Percentiles rank a stretch among this genome's conserved stretches.
Evolutionary conservation across 2,113 vertebrate genomes (phyloP).

Genomic region (Tachysurus vachellii): DNA sequence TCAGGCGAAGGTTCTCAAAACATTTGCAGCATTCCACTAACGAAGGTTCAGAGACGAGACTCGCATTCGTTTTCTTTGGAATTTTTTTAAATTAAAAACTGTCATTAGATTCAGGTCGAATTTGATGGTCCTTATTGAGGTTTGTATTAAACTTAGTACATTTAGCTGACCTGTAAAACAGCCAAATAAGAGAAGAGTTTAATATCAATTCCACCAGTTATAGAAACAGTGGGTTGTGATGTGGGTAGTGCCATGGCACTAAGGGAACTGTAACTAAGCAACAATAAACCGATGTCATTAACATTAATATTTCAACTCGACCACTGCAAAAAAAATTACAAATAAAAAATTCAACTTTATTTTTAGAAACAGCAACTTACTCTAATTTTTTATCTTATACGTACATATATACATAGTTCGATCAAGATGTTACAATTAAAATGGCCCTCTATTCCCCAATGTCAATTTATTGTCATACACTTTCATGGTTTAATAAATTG

Average conservation of each 20-base stretch:
- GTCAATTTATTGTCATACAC: background rate
- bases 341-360: background rate
- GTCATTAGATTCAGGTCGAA: background rate
- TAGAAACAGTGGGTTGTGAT: background rate
- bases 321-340: background rate
- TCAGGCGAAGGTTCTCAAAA: background rate
- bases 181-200: background rate
- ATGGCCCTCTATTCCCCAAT: background rate
- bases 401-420: background rate
- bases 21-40: background rate
- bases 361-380: background rate
- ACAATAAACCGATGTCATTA: background rate
- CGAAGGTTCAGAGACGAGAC: too few species aligned
- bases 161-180: background rate
- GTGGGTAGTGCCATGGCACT: background rate
- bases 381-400: background rate
- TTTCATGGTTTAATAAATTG: background rate
- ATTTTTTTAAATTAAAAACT: background rate
- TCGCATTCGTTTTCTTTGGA: background rate
- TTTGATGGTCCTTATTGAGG: background rate
- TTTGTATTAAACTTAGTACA: background rate
- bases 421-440: background rate
- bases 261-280: background rate
- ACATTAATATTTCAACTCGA: background rate
- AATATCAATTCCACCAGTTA: background rate